A percentile compares a stretch with the other conserved stretches of the same genome.
Evolutionary conservation across 2,113 vertebrate genomes (phyloP).

Genomic region (Apeltes quadracus): DNA sequence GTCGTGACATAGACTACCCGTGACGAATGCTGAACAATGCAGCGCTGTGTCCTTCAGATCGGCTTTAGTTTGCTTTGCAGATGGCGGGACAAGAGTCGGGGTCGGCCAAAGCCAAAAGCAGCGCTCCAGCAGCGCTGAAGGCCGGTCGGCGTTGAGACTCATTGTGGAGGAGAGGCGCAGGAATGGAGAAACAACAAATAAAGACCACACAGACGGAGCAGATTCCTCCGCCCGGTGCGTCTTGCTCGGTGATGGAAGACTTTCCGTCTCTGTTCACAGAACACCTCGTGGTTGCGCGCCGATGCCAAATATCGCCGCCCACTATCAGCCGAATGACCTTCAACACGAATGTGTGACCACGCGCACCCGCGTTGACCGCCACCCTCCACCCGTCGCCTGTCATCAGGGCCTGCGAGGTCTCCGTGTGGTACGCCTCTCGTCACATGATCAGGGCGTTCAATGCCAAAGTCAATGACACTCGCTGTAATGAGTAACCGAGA

Average conservation of each 20-base stretch:
- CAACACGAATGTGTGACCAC: neutral
- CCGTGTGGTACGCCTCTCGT: slow-evolving; percentile 25
- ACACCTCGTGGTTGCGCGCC: slow-evolving; percentile 30
- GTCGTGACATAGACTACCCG: slow-evolving; percentile 22
- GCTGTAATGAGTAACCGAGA: slow-evolving; percentile 58
- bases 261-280: slow-evolving; percentile 37
- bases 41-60: slow-evolving; percentile 14
- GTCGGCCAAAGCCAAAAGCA: slow-evolving; percentile 39
- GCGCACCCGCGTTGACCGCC: slow-evolving; percentile 8
- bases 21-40: slow-evolving; percentile 35
- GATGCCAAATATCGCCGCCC: slow-evolving; percentile 49
- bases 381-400: slow-evolving; percentile 5
- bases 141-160: slow-evolving; percentile 43
- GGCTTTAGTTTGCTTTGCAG: slow-evolving; percentile 38
- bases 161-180: slow-evolving; percentile 48
- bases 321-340: slow-evolving; percentile 11
- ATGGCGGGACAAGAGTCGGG: slow-evolving; percentile 1
- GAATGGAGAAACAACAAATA: neutral
- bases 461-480: slow-evolving; percentile 31
- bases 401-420: neutral
- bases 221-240: slow-evolving; percentile 57
- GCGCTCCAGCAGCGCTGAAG: slow-evolving; percentile 42
- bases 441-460: slow-evolving; percentile 18
- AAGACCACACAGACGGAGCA: neutral
- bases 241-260: slow-evolving; percentile 44